A percentile compares a stretch with the other conserved stretches of the same genome.
Conservation (phyloP, 2,888 invertebrate species). For the Diploptera punctata region DNA sequence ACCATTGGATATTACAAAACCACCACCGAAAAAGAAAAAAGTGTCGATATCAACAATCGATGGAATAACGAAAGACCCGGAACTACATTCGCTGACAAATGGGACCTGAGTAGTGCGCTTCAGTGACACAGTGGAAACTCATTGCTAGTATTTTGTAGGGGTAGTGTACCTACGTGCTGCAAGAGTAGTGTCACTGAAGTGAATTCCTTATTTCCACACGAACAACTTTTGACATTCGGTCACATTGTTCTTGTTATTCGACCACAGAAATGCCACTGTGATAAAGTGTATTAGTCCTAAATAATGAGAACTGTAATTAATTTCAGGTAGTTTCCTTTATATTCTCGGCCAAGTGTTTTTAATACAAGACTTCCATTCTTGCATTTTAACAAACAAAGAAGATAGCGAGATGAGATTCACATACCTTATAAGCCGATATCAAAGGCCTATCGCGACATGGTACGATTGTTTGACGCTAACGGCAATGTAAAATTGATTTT, state of each 20-base stretch:
- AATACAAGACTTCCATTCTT: not conserved
- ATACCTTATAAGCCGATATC: not conserved
- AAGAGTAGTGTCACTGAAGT: constrained; percentile 26
- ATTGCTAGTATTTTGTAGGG: constrained; percentile 38
- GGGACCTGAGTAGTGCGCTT: constrained; percentile 47
- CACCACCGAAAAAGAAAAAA: constrained; percentile 40
- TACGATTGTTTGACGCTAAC: not conserved
- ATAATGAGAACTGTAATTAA: too few relatives aligned
- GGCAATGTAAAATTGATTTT: constrained; percentile 18
- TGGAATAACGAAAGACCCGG: constrained; percentile 49
- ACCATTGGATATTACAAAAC: constrained; percentile 32
- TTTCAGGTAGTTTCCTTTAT: too few relatives aligned
- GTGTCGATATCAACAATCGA: constrained; percentile 48
- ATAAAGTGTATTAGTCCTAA: not conserved
- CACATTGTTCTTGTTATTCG: constrained; percentile 5
- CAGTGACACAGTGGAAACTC: constrained; percentile 41
- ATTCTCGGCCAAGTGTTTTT: not conserved
- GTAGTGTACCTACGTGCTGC: not conserved
- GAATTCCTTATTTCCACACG: not conserved
- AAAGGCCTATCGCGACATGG: not conserved
- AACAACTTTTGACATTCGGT: constrained; percentile 10
- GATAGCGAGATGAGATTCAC: not conserved
- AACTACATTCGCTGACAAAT: constrained; percentile 46
- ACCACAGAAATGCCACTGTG: not conserved
- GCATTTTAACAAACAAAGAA: not conserved